phyloP scores from a whole-genome alignment of 2,888 invertebrate species.

The Pomacea canaliculata region DNA sequence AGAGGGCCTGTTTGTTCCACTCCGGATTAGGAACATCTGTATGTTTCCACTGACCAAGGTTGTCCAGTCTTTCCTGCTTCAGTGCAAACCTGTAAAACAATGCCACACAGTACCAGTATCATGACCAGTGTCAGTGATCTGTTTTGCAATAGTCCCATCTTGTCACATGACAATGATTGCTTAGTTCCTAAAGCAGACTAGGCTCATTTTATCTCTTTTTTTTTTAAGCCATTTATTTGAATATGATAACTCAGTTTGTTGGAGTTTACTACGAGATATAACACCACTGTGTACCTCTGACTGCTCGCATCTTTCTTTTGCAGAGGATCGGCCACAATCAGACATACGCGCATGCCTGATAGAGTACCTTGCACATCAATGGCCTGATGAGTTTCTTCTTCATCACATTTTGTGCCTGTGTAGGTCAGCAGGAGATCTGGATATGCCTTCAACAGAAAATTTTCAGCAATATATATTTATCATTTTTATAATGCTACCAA shows the following conservation, averaged over 20 bases:
- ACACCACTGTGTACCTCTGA: constrained; percentile 57
- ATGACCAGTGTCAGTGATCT: too few relatives aligned
- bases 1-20: constrained; percentile 68
- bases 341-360: constrained; percentile 53
- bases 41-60: constrained; percentile 69
- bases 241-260: too few relatives aligned
- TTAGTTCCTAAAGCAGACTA: too few relatives aligned
- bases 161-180: neutral
- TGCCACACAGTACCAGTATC: neutral
- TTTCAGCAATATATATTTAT: too few relatives aligned
- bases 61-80: constrained; percentile 68
- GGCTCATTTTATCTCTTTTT: too few relatives aligned
- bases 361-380: constrained; percentile 43
- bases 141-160: neutral
- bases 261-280: too few relatives aligned
- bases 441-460: constrained; percentile 45
- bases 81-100: constrained; percentile 61
- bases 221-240: too few relatives aligned
- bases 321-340: constrained; percentile 60
- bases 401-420: constrained; percentile 55
- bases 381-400: constrained; percentile 43
- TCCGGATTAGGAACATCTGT: constrained; percentile 64
- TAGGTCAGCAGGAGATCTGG: constrained; percentile 64
- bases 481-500: too few relatives aligned
- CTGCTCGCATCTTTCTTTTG: constrained; percentile 51